A percentile compares a stretch with the other conserved stretches of the same genome.
These are phyloP conservation scores for Salminus brasiliensis DNA, from an alignment of 2,113 vertebrate species.

Conservation along the genomic window DNA sequence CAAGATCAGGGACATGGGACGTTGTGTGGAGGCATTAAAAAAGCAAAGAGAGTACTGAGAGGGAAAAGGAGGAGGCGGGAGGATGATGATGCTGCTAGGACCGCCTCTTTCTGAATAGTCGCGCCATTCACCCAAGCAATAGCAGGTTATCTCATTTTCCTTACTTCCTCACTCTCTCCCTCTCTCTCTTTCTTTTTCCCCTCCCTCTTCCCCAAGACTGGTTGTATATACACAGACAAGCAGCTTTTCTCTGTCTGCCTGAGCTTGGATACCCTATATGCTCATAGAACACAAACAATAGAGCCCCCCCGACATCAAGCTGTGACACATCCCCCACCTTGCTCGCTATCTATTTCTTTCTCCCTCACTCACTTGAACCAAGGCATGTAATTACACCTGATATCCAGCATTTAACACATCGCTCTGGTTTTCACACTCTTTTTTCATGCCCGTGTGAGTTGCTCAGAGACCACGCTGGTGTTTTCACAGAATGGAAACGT, in stretches of 20 bases:
- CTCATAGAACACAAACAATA: slow-evolving; percentile 69
- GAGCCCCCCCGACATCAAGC: slow-evolving; percentile 50
- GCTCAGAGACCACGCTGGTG: slow-evolving; percentile 36
- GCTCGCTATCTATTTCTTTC: neutral
- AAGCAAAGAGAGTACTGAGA: slow-evolving; percentile 32
- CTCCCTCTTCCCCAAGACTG: slow-evolving; percentile 46
- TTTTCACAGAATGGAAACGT: slow-evolving; percentile 68
- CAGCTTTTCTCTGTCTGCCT: slow-evolving; percentile 58
- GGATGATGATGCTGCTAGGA: slow-evolving; percentile 42
- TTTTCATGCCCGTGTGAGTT: slow-evolving; percentile 8
- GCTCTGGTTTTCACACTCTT: slow-evolving; percentile 14
- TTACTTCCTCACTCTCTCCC: slow-evolving; percentile 29
- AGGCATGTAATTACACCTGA: slow-evolving; percentile 21
- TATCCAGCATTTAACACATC: slow-evolving; percentile 17
- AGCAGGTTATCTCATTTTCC: slow-evolving; percentile 36
- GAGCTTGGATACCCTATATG: slow-evolving; percentile 42
- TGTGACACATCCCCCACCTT: slow-evolving; percentile 47
- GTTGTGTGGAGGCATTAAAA: slow-evolving; percentile 17
- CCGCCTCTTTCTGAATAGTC: slow-evolving; percentile 50
- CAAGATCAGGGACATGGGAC: slow-evolving; percentile 13
- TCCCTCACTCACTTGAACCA: neutral
- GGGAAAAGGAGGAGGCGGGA: neutral
- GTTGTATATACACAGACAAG: slow-evolving; percentile 74
- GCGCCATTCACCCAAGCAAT: slow-evolving; percentile 23
- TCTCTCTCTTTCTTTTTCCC: slow-evolving; percentile 14